Evolutionary conservation across 2,888 invertebrate species (phyloP).

Genomic region (Thymelicus acteon): DNA sequence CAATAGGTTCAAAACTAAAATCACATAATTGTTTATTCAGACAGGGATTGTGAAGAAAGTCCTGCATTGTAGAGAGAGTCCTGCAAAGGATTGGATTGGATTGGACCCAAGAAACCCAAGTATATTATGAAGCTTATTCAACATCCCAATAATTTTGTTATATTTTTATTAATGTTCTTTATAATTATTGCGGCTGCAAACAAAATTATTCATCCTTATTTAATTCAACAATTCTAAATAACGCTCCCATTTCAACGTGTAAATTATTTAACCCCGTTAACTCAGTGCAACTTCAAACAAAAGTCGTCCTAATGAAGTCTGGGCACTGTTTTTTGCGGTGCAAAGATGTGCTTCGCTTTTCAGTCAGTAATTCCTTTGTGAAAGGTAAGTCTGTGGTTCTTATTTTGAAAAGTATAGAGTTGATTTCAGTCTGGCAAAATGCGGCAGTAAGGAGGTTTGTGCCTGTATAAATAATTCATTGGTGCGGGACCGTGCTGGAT

Average conservation of each 20-base stretch:
- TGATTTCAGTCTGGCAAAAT: background rate
- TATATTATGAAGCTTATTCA: too few relatives aligned
- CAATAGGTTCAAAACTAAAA: too few relatives aligned
- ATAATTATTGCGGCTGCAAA: background rate
- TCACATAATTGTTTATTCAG: too few relatives aligned
- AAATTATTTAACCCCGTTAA: conserved; percentile 35
- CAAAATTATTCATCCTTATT: background rate
- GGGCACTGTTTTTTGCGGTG: conserved; percentile 33
- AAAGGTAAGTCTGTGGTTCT: background rate
- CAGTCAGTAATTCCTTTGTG: conserved; percentile 19
- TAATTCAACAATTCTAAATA: conserved; percentile 22
- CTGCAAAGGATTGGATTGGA: too few relatives aligned
- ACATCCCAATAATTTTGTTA: background rate
- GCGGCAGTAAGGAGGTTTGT: background rate
- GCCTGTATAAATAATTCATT: conserved; percentile 34
- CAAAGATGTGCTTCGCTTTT: conserved; percentile 33
- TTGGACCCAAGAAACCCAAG: too few relatives aligned
- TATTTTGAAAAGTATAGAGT: background rate
- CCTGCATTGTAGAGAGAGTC: too few relatives aligned
- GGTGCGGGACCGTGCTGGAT: conserved; percentile 20
- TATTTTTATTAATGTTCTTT: background rate
- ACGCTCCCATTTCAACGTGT: conserved; percentile 26
- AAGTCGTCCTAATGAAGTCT: conserved; percentile 36
- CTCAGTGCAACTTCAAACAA: conserved; percentile 35
- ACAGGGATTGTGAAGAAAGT: too few relatives aligned